phyloP scores from a whole-genome alignment of 2,888 invertebrate genomes.

The Prenolepis imparis region DNA sequence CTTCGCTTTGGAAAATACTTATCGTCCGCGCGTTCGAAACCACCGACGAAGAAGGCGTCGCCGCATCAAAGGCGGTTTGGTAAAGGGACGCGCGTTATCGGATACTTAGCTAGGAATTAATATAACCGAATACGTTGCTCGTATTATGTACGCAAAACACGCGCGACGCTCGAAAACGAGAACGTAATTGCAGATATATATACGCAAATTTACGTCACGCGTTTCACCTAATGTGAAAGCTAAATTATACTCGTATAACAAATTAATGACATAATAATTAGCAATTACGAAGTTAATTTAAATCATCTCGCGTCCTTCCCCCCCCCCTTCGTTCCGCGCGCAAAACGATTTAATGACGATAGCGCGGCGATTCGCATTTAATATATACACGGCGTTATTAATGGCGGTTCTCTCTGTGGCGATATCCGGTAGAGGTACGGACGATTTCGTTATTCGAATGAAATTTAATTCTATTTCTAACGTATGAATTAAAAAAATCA shows the following conservation, averaged over 20 bases:
- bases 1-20: background rate
- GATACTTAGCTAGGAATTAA: slow-evolving; percentile 44
- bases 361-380: background rate
- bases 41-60: slow-evolving; percentile 12
- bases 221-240: slow-evolving; percentile 13
- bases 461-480: background rate
- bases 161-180: slow-evolving; percentile 25
- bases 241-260: slow-evolving; percentile 40
- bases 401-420: background rate
- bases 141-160: background rate
- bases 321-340: background rate
- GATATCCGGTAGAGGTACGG: background rate
- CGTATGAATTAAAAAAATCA: background rate
- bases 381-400: background rate
- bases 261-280: slow-evolving; percentile 52
- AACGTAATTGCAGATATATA: slow-evolving; percentile 34
- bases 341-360: slow-evolving; percentile 28
- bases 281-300: slow-evolving; percentile 47
- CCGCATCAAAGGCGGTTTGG: slow-evolving; percentile 43
- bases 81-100: slow-evolving; percentile 32
- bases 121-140: slow-evolving; percentile 25
- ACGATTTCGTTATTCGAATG: background rate
- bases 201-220: slow-evolving; percentile 31
- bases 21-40: slow-evolving; percentile 17
- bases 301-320: background rate